Percentiles rank a stretch among this genome's conserved stretches.
Conservation (phyloP, 2,888 invertebrate species). For the Neoitamus cyanurus region DNA sequence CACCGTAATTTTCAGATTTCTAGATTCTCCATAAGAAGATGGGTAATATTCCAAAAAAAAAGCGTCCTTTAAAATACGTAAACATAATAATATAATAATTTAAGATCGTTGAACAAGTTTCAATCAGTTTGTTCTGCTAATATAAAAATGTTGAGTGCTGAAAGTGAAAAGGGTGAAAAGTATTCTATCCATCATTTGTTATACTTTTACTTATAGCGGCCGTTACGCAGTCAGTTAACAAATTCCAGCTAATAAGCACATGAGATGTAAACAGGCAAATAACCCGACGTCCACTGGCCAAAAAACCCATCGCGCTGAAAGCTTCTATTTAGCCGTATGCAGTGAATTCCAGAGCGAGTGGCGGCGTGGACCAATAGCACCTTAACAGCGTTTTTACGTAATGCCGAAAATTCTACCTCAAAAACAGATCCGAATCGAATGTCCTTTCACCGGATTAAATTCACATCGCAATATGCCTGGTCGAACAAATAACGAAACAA, state of each 20-base stretch:
- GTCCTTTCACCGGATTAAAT: conserved; percentile 54
- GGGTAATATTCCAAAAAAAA: too few species aligned
- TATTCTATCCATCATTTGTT: not conserved
- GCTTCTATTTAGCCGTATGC: not conserved
- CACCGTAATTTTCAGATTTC: too few species aligned
- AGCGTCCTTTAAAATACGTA: too few species aligned
- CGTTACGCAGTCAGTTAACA: not conserved
- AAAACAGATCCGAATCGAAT: conserved; percentile 45
- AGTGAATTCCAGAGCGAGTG: not conserved
- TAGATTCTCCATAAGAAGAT: too few species aligned
- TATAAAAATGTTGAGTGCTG: not conserved
- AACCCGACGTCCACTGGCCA: not conserved
- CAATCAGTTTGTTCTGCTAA: too few species aligned
- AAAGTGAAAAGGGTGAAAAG: not conserved
- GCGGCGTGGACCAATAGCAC: conserved; percentile 9
- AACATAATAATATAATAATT: not conserved
- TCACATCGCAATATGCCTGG: conserved; percentile 56
- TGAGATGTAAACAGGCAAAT: conserved; percentile 16
- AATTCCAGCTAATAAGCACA: conserved; percentile 18
- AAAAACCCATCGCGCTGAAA: conserved; percentile 21
- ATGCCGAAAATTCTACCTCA: conserved; percentile 43
- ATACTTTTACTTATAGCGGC: not conserved
- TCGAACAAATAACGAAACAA: conserved; percentile 57
- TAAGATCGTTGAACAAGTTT: too few species aligned
- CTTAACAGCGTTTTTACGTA: conserved; percentile 40